Evolutionary conservation across 2,888 invertebrate species (phyloP).

Genomic region (Shargacucullia verbasci): DNA sequence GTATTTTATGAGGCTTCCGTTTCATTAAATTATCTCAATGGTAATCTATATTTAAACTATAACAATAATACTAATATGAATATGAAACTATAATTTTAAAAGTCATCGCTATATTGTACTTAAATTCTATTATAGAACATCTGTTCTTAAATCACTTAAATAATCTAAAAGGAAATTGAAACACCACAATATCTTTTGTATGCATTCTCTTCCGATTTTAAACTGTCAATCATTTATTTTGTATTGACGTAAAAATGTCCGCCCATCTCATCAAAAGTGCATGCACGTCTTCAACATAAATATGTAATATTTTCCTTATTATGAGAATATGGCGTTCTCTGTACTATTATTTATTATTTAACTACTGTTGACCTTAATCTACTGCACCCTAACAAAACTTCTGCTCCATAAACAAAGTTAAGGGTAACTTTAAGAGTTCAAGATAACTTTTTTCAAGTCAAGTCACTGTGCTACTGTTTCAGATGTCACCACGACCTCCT

Average conservation of each 20-base stretch:
- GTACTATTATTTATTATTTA: background rate
- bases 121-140: constrained; percentile 63
- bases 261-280: constrained; percentile 72
- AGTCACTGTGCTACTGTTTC: constrained; percentile 66
- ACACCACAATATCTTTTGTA: constrained; percentile 67
- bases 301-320: constrained; percentile 23
- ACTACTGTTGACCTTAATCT: background rate
- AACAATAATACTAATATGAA: no score
- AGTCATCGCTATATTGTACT: constrained; percentile 63
- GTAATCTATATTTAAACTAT: no score
- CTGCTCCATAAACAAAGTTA: constrained; percentile 12
- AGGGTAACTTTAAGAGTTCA: constrained; percentile 11
- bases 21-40: no score
- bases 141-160: constrained; percentile 69
- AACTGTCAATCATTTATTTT: constrained; percentile 81
- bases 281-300: constrained; percentile 31
- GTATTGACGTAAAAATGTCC: constrained; percentile 72
- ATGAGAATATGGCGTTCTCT: constrained; percentile 5
- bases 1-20: no score
- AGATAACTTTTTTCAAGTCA: constrained; percentile 29
- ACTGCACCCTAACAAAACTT: background rate
- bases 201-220: constrained; percentile 61
- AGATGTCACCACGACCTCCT: constrained; percentile 80
- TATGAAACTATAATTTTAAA: no score
- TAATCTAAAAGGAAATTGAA: constrained; percentile 66